Conservation (phyloP, 1,140 invertebrate species). For the Leptinotarsa defecta region DNA sequence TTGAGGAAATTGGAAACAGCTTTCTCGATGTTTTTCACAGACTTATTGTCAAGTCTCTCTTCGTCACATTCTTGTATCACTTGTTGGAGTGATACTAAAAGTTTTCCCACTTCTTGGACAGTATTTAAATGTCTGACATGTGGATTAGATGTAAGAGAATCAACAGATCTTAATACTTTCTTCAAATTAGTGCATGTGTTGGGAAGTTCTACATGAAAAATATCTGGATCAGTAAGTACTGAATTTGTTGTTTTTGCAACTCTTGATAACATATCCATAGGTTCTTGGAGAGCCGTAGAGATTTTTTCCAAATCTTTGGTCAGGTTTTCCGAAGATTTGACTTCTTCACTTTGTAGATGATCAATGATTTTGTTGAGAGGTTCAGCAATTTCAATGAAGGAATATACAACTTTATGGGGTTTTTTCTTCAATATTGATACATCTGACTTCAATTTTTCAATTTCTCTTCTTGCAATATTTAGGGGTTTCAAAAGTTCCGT, state of each 20-base stretch:
- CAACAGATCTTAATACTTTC: conserved; percentile 5
- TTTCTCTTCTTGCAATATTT: not conserved
- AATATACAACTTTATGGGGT: conserved; percentile 20
- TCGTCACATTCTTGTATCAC: conserved; percentile 33
- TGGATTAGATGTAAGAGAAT: conserved; percentile 15
- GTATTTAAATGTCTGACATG: conserved; percentile 12
- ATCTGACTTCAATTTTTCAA: conserved; percentile 17
- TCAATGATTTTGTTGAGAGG: conserved; percentile 20
- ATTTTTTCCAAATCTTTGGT: conserved; percentile 18
- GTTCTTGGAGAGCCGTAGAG: conserved; percentile 9
- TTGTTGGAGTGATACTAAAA: conserved; percentile 11
- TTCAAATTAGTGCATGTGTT: conserved; percentile 27
- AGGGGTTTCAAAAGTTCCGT: conserved; percentile 28
- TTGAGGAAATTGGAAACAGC: conserved; percentile 13
- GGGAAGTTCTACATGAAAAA: conserved; percentile 31
- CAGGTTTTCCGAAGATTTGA: conserved; percentile 6
- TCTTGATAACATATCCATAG: conserved; percentile 12
- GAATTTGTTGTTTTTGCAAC: conserved; percentile 16
- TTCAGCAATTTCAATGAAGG: conserved; percentile 17
- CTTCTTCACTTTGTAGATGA: not conserved
- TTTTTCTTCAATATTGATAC: conserved; percentile 8
- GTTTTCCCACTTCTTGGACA: conserved; percentile 10
- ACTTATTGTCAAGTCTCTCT: conserved; percentile 35
- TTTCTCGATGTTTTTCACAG: conserved; percentile 29
- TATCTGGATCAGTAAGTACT: conserved; percentile 23